These are phyloP conservation scores for Bagarius yarrelli DNA, from an alignment of 2,113 vertebrate species.

Conservation along the genomic window DNA sequence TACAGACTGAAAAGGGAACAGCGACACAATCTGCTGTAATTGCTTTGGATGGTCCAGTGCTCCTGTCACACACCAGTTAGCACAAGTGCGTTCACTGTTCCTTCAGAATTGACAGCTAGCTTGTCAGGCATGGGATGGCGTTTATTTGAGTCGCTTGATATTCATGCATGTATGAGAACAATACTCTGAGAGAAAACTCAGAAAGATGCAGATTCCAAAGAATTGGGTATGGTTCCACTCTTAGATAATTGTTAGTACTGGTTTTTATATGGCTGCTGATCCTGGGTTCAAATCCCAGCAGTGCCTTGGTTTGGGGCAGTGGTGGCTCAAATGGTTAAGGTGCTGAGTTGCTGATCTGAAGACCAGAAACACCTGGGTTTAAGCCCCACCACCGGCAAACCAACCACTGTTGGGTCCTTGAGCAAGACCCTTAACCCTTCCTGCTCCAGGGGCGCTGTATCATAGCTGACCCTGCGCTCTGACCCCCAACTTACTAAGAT, in stretches of 20 bases:
- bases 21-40: slow-evolving; percentile 32
- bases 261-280: background rate
- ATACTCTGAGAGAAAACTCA: background rate
- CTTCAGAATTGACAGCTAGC: slow-evolving; percentile 20
- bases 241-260: background rate
- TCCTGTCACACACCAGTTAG: slow-evolving; percentile 42
- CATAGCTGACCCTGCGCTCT: too few relatives aligned
- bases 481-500: too few relatives aligned
- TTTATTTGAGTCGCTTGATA: background rate
- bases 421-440: too few relatives aligned
- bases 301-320: too few relatives aligned
- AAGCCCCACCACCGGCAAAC: too few relatives aligned
- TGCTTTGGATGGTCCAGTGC: slow-evolving; percentile 28
- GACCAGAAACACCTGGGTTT: too few relatives aligned
- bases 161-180: background rate
- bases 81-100: background rate
- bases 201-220: background rate
- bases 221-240: background rate
- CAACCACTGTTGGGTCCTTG: too few relatives aligned
- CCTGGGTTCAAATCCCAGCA: too few relatives aligned
- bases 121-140: background rate
- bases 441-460: too few relatives aligned
- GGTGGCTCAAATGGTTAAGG: too few relatives aligned
- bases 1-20: slow-evolving; percentile 51
- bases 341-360: too few relatives aligned